Evolutionary conservation across 1,140 invertebrate species (phyloP), one percentile per base, ranked within the genome.

Genomic region (Drosophila orena): DNA sequence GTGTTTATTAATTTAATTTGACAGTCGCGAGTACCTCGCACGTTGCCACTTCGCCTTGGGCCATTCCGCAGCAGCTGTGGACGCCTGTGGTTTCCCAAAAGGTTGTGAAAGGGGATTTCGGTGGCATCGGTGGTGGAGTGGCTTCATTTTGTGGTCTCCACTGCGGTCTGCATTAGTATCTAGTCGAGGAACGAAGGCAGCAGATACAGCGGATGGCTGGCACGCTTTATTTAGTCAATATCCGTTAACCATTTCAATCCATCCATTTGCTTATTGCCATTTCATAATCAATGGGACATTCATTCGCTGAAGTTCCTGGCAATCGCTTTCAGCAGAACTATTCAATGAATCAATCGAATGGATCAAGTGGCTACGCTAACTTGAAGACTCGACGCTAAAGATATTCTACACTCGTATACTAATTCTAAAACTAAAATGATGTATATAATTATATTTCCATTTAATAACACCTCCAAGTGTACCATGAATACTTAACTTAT

Each of bases 1-100:
- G 84, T 88, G 84, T 88, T 88, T 88, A 88, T 88, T 88, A 88
- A 88, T 88, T 88, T 88, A 84, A 88, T 89, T 88, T 89, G 84
- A 80, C 72, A 84, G 79, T 89, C 84, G 84, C 84, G 60, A 65
- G 52, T 64, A 17, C 50, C 46, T 37, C 60, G 56, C 77, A 81
- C 81, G 81, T 62, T 75, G 61, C 73, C 61, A 66, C 69, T 35
- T 54, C 34, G 79, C 83, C 79, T 60, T 58, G 52, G 74, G 77
- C 77, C 69, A 56, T 56, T 68, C 53, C 62, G 49, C 44, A 81
- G 54, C 76, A 83, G 79, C 79, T 89, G 83, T 70, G 59, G 62
- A 66, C 71, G 74, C 50, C 69, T 89, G 69, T 50, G 75, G 74
- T 50, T 55, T 46, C 42, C 35, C 7, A 50, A 68, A 56, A 35